Base-by-base conservation (phyloP, 2,797 vertebrate species). In the Pyrrhura leucotis region DNA sequence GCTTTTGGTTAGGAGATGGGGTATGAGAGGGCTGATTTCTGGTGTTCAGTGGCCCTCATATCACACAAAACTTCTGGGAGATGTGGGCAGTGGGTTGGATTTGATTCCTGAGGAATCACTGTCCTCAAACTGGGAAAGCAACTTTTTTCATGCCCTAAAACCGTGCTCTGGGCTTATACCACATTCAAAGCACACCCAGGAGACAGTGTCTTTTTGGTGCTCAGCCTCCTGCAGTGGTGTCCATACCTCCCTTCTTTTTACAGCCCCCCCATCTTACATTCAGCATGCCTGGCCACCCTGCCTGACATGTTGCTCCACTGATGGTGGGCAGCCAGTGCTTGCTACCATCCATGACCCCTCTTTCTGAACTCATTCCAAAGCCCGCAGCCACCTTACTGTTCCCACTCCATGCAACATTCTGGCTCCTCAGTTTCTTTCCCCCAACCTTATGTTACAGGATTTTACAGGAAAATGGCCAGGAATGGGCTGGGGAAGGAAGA, bases 11-110 rank as follows among this genome's bases (percentile, higher is more conserved):
- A 21, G 42, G 44, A 63, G 51, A 14, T 20, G 29, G 22, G 61
- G 13, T 4, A 4, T 10, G 9, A 53, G 31, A 65, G 7, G 54
- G 53, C 7, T 72, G 58, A 16, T 66, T 83, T 68, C 58, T 94
- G 25, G 23, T 59, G 28, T 51, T 73, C 0, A 0, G 8, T 79
- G 44, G 2, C 6, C 6, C 35, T 81, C 16, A 12, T 0, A 0
- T 62, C 40, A 33, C 18, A 15, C 13, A 51, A 23, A 22, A 68
- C 11, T 63, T 11, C 44, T 85, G 56, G 37, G n/a, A 58, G 63
- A 28, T 59, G 42, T 59, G 25, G 29, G 6, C 20, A 68, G 15
- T 1, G 2, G n/a, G 15, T 9, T 33, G 15, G 35, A 14, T 35
- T 73, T 56, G 39, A 35, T 62, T 81, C 48, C 47, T 62, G 67